Evolutionary conservation across 2,113 vertebrate species (phyloP).

Genomic region (Corythornis madagascariensis): DNA sequence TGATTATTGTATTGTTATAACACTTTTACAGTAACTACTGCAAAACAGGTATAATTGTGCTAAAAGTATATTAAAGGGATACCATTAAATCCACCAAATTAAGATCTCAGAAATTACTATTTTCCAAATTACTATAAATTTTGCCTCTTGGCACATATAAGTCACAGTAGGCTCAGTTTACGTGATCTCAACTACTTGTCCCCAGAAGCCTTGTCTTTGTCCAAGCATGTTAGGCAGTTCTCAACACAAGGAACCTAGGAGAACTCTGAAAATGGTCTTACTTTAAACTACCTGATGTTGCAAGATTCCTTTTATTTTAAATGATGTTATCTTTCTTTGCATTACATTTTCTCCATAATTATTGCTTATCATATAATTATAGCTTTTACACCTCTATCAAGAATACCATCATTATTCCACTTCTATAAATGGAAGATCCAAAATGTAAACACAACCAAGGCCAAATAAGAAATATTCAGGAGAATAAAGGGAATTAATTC

Average conservation of each 20-base stretch:
- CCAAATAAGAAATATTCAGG: background rate
- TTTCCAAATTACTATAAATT: background rate
- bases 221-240: background rate
- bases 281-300: background rate
- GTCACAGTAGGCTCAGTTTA: background rate
- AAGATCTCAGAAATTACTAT: background rate
- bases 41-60: background rate
- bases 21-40: background rate
- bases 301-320: background rate
- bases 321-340: background rate
- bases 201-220: background rate
- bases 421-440: background rate
- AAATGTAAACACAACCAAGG: background rate
- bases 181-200: background rate
- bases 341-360: background rate
- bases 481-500: background rate
- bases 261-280: background rate
- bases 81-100: background rate
- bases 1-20: background rate
- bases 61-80: background rate
- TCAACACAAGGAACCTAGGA: background rate
- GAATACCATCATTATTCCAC: background rate
- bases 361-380: background rate
- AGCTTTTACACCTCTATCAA: background rate
- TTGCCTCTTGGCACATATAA: rapidly evolving